Evolutionary conservation across 2,113 vertebrate genomes (phyloP).

Genomic region (Phyllopteryx taeniolatus): DNA sequence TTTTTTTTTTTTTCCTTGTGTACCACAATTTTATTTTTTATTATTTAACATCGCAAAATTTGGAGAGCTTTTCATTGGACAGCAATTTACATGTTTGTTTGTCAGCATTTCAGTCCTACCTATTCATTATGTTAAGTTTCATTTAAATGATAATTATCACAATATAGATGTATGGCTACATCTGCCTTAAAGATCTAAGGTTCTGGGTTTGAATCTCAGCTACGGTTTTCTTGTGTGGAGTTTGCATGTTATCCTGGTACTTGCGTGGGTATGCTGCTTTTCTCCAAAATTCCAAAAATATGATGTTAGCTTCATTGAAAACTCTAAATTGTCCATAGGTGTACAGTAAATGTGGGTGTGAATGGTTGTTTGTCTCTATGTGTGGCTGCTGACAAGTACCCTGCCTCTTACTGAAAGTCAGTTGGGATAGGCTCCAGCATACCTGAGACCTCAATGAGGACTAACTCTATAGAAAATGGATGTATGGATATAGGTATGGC

Average conservation of each 20-base stretch:
- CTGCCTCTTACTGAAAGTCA: too few relatives aligned
- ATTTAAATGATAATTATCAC: not conserved
- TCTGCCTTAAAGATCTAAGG: not conserved
- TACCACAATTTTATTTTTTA: not conserved
- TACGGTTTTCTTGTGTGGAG: not conserved
- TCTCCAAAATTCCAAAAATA: too few relatives aligned
- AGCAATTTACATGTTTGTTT: not conserved
- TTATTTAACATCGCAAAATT: not conserved
- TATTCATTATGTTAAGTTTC: not conserved
- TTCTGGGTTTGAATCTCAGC: not conserved
- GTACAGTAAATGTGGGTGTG: too few relatives aligned
- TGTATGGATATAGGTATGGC: not conserved
- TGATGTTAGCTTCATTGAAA: too few relatives aligned
- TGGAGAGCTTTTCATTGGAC: not conserved
- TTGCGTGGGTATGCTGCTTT: too few relatives aligned
- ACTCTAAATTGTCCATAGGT: too few relatives aligned
- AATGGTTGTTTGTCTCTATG: too few relatives aligned
- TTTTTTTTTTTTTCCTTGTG: not conserved
- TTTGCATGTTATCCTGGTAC: not conserved
- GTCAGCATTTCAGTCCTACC: not conserved
- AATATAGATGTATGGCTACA: not conserved
- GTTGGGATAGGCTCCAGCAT: too few relatives aligned
- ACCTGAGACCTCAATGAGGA: too few relatives aligned
- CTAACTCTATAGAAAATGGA: not conserved
- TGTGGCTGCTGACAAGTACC: not conserved